Percentiles rank a stretch among this genome's conserved stretches.
phyloP scores from a whole-genome alignment of 2,888 invertebrate genomes.

The Ganaspis brasiliensis region DNA sequence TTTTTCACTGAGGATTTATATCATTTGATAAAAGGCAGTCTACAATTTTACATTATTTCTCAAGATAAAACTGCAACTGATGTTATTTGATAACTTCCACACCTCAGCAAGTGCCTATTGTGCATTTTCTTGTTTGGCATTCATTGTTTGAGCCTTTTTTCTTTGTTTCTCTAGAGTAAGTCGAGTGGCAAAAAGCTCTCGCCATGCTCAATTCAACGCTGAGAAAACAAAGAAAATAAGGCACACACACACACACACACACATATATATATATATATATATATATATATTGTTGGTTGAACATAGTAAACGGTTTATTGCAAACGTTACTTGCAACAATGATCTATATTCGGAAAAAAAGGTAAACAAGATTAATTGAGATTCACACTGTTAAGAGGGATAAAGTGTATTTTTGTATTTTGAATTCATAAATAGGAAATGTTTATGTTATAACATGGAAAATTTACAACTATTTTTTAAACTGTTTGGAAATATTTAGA shows the following conservation, averaged over 20 bases:
- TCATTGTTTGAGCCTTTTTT: neutral
- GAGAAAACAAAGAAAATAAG: conserved; percentile 8
- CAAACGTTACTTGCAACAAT: neutral
- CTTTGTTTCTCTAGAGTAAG: conserved; percentile 19
- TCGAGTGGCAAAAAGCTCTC: conserved; percentile 29
- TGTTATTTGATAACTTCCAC: conserved; percentile 36
- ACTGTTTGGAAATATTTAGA: too few relatives aligned
- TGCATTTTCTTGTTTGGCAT: conserved; percentile 25
- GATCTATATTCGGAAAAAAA: neutral
- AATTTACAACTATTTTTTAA: too few relatives aligned
- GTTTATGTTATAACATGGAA: too few relatives aligned
- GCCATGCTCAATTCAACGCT: conserved; percentile 26
- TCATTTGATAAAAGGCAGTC: neutral
- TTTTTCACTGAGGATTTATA: conserved; percentile 4
- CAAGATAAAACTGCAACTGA: conserved; percentile 30
- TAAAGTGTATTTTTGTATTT: too few relatives aligned
- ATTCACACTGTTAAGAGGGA: neutral
- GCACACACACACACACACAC: too few relatives aligned
- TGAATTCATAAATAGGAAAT: too few relatives aligned
- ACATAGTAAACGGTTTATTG: conserved; percentile 27
- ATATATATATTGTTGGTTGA: neutral
- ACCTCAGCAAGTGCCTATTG: conserved; percentile 29
- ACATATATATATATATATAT: too few relatives aligned
- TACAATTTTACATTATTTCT: neutral
- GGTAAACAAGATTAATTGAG: neutral